A percentile compares a stretch with the other conserved stretches of the same genome.
These are phyloP conservation scores for Euschistus heros DNA, from an alignment of 1,140 invertebrate genomes.

Conservation along the genomic window DNA sequence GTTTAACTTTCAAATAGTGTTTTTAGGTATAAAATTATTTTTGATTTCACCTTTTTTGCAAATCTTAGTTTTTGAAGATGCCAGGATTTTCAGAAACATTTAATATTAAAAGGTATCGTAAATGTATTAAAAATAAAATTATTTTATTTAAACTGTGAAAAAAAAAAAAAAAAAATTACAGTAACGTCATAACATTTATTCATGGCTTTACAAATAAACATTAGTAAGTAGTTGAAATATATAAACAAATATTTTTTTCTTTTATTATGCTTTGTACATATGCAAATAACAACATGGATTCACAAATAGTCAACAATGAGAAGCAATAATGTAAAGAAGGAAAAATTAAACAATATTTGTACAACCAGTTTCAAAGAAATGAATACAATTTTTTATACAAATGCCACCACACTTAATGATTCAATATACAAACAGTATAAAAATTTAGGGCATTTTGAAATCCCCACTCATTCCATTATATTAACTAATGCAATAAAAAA, in stretches of 20 bases:
- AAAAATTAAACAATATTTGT: background rate
- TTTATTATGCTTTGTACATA: background rate
- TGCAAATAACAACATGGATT: slow-evolving; percentile 12
- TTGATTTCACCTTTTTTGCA: no score
- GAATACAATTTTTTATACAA: slow-evolving; percentile 2
- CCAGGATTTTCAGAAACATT: no score
- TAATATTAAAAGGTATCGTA: no score
- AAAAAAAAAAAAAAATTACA: slow-evolving; percentile 1
- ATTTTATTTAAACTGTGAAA: no score
- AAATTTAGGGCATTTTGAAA: background rate
- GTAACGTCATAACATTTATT: slow-evolving; percentile 10
- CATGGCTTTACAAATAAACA: slow-evolving; percentile 13
- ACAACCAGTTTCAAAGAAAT: slow-evolving; percentile 9
- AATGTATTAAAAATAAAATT: no score
- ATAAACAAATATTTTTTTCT: slow-evolving; percentile 1
- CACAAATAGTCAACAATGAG: slow-evolving; percentile 14
- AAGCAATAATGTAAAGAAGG: slow-evolving; percentile 5
- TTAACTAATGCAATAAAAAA: slow-evolving; percentile 2
- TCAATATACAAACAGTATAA: background rate
- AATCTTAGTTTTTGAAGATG: no score
- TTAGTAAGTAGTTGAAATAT: slow-evolving; percentile 9
- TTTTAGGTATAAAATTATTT: no score
- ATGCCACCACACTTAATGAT: background rate
- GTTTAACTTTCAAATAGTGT: no score
- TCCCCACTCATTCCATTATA: background rate